Conservation (phyloP, 2,797 vertebrate species). For the Neostethus bicornis region DNA sequence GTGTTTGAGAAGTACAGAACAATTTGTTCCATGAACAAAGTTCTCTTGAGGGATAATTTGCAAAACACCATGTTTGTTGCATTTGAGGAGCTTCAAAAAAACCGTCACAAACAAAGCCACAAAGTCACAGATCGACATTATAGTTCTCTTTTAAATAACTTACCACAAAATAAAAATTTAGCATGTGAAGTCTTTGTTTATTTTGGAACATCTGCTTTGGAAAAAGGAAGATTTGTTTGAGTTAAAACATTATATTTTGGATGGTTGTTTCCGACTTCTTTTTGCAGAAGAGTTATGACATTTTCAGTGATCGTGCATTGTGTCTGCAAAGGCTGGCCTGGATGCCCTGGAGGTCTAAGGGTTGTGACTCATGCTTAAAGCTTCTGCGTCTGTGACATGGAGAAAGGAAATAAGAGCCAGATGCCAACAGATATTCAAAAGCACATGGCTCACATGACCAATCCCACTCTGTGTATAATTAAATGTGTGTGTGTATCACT, state of each 20-base stretch:
- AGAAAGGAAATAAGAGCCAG: slow-evolving; percentile 84
- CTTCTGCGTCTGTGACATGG: slow-evolving; percentile 72
- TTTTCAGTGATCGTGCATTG: slow-evolving; percentile 58
- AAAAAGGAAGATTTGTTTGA: not conserved
- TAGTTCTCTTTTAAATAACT: slow-evolving; percentile 11
- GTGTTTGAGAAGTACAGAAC: slow-evolving; percentile 2
- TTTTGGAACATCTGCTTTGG: slow-evolving; percentile 13
- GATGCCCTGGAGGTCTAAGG: slow-evolving; percentile 73
- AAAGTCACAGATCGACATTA: not conserved
- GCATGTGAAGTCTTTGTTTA: not conserved
- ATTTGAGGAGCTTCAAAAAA: slow-evolving; percentile 10
- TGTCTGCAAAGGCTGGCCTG: slow-evolving; percentile 61
- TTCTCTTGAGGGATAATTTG: slow-evolving; percentile 22
- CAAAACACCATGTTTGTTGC: slow-evolving; percentile 11
- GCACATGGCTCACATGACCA: slow-evolving; percentile 71
- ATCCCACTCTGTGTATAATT: slow-evolving; percentile 17
- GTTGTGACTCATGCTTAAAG: slow-evolving; percentile 80
- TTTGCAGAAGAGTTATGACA: slow-evolving; percentile 52
- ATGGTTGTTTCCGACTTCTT: slow-evolving; percentile 14
- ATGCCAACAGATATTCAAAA: slow-evolving; percentile 81
- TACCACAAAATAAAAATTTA: not conserved
- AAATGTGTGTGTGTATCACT: slow-evolving; percentile 23
- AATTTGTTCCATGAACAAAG: slow-evolving; percentile 40
- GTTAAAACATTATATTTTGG: slow-evolving; percentile 26
- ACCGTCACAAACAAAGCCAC: not conserved